Evolutionary conservation across 2,888 invertebrate species (phyloP).

Genomic region (Caenorhabditis angaria): DNA sequence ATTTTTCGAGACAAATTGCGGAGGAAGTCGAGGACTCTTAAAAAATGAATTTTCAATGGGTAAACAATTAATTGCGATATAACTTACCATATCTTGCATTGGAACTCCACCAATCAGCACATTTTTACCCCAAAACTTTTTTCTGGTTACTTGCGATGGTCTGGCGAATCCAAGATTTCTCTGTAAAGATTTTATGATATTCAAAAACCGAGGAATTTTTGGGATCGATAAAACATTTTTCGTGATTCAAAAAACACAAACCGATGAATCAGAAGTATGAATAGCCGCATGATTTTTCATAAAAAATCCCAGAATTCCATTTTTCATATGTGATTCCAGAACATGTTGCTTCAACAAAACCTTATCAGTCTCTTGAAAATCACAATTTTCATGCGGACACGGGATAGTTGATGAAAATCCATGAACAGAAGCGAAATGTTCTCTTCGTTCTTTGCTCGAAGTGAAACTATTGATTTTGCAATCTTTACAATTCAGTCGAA

Average conservation of each 20-base stretch:
- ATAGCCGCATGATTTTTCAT: not conserved
- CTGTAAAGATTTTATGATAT: too few species aligned
- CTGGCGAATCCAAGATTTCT: too few species aligned
- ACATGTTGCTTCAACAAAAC: not conserved
- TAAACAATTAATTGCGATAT: too few species aligned
- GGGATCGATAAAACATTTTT: not conserved
- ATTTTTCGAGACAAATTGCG: too few species aligned
- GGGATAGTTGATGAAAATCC: not conserved
- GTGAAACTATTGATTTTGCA: not conserved
- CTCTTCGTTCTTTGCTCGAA: not conserved
- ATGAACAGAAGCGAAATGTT: not conserved
- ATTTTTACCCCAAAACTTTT: too few species aligned
- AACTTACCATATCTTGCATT: too few species aligned
- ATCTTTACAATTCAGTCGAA: not conserved
- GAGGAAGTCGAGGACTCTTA: too few species aligned
- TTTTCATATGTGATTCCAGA: not conserved
- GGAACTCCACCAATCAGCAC: too few species aligned
- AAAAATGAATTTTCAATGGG: too few species aligned
- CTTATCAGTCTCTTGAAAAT: not conserved
- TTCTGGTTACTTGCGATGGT: too few species aligned
- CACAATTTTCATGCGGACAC: not conserved
- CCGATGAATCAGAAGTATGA: not conserved
- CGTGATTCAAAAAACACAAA: not conserved
- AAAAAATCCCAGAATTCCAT: conserved; percentile 3
- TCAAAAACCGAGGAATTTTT: too few species aligned